Conservation (phyloP, 2,888 invertebrate species). For the Caenorhabditis macrosperma region DNA sequence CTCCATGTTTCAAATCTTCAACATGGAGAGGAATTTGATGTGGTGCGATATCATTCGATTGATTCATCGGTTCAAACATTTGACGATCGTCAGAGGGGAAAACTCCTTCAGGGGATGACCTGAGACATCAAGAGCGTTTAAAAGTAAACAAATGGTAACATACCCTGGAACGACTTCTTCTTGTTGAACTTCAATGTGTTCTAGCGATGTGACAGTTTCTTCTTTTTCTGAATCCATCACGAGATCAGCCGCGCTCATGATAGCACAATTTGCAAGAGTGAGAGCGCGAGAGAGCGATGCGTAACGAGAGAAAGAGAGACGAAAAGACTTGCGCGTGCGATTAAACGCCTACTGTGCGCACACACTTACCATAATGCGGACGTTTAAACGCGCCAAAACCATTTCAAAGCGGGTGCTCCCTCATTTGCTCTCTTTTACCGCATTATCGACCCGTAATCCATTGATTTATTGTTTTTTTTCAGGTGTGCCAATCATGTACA, state of each 20-base stretch:
- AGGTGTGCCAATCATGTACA: conserved; percentile 85
- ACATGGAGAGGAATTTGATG: conserved; percentile 4
- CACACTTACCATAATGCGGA: conserved; percentile 1
- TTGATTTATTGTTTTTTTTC: neutral
- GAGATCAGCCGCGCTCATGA: conserved; percentile 18
- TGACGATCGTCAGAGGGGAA: conserved; percentile 14
- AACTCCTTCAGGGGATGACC: conserved; percentile 52
- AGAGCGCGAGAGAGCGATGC: neutral
- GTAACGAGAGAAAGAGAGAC: neutral
- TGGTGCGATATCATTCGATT: neutral
- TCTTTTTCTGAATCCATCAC: conserved; percentile 50
- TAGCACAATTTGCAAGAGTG: neutral
- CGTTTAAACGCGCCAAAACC: conserved; percentile 32
- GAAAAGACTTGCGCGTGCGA: conserved; percentile 8
- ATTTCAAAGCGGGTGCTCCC: conserved; percentile 4
- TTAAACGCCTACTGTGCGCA: conserved; percentile 7
- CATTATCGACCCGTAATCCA: neutral
- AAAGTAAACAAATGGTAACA: too few relatives aligned
- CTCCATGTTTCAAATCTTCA: conserved; percentile 24
- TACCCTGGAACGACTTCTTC: conserved; percentile 47
- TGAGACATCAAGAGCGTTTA: too few relatives aligned
- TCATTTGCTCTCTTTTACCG: neutral
- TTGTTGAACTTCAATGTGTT: neutral
- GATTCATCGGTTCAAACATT: conserved; percentile 6
- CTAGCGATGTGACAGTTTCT: conserved; percentile 4